Percentiles rank a stretch among this genome's conserved stretches.
Evolutionary conservation across 2,888 invertebrate species (phyloP).

Genomic region (Philaethria dido): DNA sequence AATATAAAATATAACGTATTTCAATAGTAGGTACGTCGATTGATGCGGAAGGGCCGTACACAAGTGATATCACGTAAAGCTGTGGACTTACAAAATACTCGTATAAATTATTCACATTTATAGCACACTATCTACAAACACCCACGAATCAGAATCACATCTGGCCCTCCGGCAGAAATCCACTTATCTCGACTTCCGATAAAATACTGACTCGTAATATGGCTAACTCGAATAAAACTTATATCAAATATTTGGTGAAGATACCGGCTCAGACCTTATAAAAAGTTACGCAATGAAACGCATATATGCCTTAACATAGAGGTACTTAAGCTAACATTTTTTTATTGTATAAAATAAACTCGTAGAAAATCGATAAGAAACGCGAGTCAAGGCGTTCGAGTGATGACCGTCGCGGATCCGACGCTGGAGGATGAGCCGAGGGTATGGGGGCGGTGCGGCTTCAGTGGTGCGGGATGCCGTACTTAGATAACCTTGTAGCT

Average conservation of each 20-base stretch:
- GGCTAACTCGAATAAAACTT: conserved; percentile 82
- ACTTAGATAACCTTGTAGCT: conserved; percentile 8
- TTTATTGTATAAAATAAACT: conserved; percentile 71
- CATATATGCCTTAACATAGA: conserved; percentile 61
- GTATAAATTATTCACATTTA: conserved; percentile 84
- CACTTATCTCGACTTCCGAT: conserved; percentile 72
- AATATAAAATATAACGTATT: conserved; percentile 74
- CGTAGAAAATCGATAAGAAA: conserved; percentile 76
- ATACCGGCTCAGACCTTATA: conserved; percentile 72
- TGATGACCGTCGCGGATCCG: conserved; percentile 11
- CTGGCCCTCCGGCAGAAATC: conserved; percentile 75
- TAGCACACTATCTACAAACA: conserved; percentile 83
- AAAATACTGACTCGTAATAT: conserved; percentile 83
- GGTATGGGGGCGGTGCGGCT: conserved; percentile 27
- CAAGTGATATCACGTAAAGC: conserved; percentile 80
- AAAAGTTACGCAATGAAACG: conserved; percentile 73
- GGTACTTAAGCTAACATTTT: conserved; percentile 70
- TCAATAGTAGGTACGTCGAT: conserved; percentile 54
- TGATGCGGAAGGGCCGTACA: conserved; percentile 74
- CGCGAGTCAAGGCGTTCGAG: conserved; percentile 52
- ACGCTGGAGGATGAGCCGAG: no score
- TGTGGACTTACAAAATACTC: conserved; percentile 83
- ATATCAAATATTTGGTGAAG: conserved; percentile 83
- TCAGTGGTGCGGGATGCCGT: conserved; percentile 21
- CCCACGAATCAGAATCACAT: conserved; percentile 71